Evolutionary conservation across 2,888 invertebrate species (phyloP).

Genomic region (Zelleria hepariella): DNA sequence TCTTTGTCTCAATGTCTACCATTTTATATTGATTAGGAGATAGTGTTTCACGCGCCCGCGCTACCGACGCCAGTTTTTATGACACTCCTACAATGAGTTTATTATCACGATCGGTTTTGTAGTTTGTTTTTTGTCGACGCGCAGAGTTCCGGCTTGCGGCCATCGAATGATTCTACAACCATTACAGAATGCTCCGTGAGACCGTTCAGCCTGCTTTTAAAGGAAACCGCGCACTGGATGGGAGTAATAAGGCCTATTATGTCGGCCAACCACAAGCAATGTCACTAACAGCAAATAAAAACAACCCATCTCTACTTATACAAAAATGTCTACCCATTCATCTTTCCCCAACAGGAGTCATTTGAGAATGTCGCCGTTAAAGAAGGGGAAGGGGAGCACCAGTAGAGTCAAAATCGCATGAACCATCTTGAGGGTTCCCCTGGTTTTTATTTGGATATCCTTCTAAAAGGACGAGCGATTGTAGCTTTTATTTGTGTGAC

Average conservation of each 20-base stretch:
- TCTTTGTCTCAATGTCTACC: constrained; percentile 68
- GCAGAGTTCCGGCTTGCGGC: constrained; percentile 18
- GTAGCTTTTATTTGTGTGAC: constrained; percentile 19
- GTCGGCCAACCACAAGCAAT: constrained; percentile 60
- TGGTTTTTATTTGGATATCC: constrained; percentile 17
- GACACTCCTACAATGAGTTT: constrained; percentile 64
- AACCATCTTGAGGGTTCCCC: constrained; percentile 26
- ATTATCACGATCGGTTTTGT: constrained; percentile 54
- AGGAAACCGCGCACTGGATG: constrained; percentile 52
- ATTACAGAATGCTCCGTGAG: neutral
- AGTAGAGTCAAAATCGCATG: constrained; percentile 50
- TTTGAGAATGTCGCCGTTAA: constrained; percentile 66
- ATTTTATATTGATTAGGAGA: constrained; percentile 69
- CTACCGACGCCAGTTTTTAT: constrained; percentile 68
- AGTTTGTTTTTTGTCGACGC: constrained; percentile 30
- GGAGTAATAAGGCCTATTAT: constrained; percentile 54
- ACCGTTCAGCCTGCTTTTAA: constrained; percentile 15
- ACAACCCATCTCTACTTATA: constrained; percentile 55
- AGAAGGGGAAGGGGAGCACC: constrained; percentile 56
- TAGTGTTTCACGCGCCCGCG: constrained; percentile 64
- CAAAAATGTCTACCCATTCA: constrained; percentile 68
- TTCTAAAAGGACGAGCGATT: constrained; percentile 19
- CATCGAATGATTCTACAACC: neutral
- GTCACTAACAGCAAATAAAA: constrained; percentile 52
- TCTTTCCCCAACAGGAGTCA: constrained; percentile 65